phyloP scores from a whole-genome alignment of 1,140 invertebrate species.

The Pseudomyrmex gracilis region DNA sequence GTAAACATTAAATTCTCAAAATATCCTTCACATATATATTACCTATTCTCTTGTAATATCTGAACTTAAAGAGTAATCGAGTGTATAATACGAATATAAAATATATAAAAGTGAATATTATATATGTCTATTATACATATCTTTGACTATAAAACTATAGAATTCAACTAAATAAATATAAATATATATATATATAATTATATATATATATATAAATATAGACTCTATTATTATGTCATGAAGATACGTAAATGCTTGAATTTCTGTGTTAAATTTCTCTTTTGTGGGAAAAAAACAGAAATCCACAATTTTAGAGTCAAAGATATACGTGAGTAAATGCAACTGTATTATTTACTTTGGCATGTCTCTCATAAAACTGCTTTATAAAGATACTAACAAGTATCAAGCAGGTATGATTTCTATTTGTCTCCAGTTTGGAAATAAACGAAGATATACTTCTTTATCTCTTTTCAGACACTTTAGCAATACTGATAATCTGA shows the following conservation, averaged over 20 bases:
- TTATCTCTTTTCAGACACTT: conserved; percentile 13
- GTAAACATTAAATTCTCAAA: conserved; percentile 2
- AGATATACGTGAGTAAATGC: conserved; percentile 62
- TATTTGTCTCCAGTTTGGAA: conserved; percentile 35
- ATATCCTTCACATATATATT: conserved; percentile 27
- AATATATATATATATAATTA: not conserved
- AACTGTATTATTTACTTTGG: conserved; percentile 70
- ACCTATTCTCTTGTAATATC: not conserved
- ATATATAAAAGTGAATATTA: conserved; percentile 33
- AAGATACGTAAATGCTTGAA: too few relatives aligned
- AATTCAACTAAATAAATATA: conserved; percentile 9
- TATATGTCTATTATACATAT: conserved; percentile 8
- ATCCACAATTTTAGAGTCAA: conserved; percentile 30
- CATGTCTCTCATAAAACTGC: conserved; percentile 65
- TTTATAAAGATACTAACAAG: conserved; percentile 62
- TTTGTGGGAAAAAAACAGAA: not conserved
- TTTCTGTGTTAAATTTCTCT: not conserved
- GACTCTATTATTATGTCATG: not conserved
- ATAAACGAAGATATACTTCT: conserved; percentile 33
- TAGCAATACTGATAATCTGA: not conserved
- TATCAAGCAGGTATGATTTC: conserved; percentile 59
- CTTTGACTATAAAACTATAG: conserved; percentile 32
- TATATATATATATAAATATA: not conserved
- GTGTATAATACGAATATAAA: not conserved
- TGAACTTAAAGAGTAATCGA: conserved; percentile 17